These are phyloP conservation scores for Psylliodes chrysocephalus DNA, from an alignment of 2,888 invertebrate species.

Conservation along the genomic window DNA sequence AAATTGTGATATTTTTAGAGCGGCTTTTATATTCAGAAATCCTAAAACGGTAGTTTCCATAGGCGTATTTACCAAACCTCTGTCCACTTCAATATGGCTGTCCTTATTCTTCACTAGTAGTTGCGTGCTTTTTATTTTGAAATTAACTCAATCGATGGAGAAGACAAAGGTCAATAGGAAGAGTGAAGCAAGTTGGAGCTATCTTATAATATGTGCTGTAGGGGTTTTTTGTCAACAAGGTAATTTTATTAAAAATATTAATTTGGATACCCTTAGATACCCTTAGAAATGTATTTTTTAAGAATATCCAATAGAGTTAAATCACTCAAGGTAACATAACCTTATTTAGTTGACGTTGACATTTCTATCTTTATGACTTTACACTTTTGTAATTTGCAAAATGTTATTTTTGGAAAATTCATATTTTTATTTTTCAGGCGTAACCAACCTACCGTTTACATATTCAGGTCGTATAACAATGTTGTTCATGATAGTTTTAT, in stretches of 20 bases:
- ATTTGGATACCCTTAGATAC: no score
- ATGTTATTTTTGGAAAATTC: no score
- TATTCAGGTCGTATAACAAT: conserved; percentile 53
- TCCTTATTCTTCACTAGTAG: conserved; percentile 44
- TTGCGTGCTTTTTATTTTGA: conserved; percentile 47
- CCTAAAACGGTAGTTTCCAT: conserved; percentile 53
- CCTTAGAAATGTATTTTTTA: no score
- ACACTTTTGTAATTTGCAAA: no score
- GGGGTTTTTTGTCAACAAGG: conserved; percentile 59
- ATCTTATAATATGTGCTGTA: conserved; percentile 48
- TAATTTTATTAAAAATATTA: conserved; percentile 38
- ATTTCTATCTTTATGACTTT: no score
- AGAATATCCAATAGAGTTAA: no score
- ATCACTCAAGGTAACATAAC: no score
- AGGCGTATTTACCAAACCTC: conserved; percentile 54
- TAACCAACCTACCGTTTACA: conserved; percentile 46
- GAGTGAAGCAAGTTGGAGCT: conserved; percentile 51
- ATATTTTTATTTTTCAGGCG: conserved; percentile 50
- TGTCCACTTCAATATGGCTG: conserved; percentile 53
- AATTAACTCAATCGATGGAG: conserved; percentile 46
- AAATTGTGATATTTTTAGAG: conserved; percentile 40
- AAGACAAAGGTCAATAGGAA: conserved; percentile 25
- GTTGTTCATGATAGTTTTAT: conserved; percentile 51
- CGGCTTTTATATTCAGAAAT: conserved; percentile 56
- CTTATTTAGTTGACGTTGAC: no score